Conservation (phyloP, 2,797 vertebrate species). For the Neopelma chrysocephalum region DNA sequence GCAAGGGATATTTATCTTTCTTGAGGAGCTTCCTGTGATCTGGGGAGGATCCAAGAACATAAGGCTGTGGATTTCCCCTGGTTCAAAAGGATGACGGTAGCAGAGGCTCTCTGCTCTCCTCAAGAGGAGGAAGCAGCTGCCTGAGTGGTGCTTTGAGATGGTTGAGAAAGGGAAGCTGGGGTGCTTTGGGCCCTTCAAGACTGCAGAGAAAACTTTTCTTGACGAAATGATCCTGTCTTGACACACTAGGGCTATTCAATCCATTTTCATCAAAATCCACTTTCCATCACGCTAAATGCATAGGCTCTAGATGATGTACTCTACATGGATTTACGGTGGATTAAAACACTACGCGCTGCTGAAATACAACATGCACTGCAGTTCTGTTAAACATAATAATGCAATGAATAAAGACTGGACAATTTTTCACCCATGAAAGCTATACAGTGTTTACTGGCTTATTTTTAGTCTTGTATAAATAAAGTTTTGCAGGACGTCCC, state of each 20-base stretch:
- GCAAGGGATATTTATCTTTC: neutral
- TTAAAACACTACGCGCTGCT: neutral
- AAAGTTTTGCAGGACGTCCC: neutral
- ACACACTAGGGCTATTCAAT: neutral
- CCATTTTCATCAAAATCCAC: neutral
- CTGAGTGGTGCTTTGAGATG: neutral
- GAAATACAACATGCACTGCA: rapidly evolving
- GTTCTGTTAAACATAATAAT: rapidly evolving
- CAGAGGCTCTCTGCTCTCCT: neutral
- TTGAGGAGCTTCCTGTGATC: neutral
- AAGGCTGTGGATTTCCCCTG: neutral
- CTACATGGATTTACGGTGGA: neutral
- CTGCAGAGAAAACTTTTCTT: neutral
- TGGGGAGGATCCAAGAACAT: neutral
- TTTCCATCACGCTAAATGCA: neutral
- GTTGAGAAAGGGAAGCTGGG: neutral
- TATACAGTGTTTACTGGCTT: neutral
- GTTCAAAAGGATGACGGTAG: neutral
- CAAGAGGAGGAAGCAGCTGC: neutral
- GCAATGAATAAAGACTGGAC: neutral
- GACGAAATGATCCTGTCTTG: neutral
- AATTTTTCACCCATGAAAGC: neutral
- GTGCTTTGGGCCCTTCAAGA: neutral
- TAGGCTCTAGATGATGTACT: neutral
- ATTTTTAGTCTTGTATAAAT: neutral